phyloP scores from a whole-genome alignment of 2,888 invertebrate genomes.

The Drosophila koepferae region DNA sequence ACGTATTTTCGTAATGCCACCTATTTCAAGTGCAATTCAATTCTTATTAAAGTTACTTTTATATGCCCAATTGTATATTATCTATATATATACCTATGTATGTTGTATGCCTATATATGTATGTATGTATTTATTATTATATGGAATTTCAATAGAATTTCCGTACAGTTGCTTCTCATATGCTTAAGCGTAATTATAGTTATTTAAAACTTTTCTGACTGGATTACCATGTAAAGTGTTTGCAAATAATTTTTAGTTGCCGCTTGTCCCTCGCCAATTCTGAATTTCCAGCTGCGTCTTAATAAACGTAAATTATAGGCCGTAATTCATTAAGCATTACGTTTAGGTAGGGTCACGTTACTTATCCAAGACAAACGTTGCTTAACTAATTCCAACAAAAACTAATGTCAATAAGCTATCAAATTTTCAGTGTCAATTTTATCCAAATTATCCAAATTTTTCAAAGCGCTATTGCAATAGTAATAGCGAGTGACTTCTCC shows the following conservation, averaged over 20 bases:
- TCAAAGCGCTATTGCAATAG: constrained; percentile 29
- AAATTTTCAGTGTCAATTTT: constrained; percentile 27
- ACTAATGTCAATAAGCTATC: background rate
- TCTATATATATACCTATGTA: background rate
- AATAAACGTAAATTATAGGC: constrained; percentile 37
- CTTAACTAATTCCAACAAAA: background rate
- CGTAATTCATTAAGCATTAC: constrained; percentile 9
- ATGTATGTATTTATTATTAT: background rate
- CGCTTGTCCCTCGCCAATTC: constrained; percentile 35
- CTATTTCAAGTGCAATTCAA: background rate
- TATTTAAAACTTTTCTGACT: background rate
- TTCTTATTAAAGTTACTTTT: background rate
- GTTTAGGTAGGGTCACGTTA: constrained; percentile 4
- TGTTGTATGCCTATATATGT: background rate
- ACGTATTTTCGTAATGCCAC: background rate
- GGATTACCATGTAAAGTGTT: constrained; percentile 15
- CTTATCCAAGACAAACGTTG: background rate
- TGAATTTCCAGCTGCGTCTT: constrained; percentile 20
- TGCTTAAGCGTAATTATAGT: constrained; percentile 11
- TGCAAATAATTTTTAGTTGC: constrained; percentile 21
- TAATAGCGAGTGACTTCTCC: background rate
- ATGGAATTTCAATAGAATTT: constrained; percentile 18
- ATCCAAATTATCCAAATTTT: constrained; percentile 29
- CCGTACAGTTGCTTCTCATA: constrained; percentile 31
- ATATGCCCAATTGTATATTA: background rate